Percentiles rank a stretch among this genome's conserved stretches.
Conservation (phyloP, 2,113 vertebrate species). For the Reinhardtius hippoglossoides region DNA sequence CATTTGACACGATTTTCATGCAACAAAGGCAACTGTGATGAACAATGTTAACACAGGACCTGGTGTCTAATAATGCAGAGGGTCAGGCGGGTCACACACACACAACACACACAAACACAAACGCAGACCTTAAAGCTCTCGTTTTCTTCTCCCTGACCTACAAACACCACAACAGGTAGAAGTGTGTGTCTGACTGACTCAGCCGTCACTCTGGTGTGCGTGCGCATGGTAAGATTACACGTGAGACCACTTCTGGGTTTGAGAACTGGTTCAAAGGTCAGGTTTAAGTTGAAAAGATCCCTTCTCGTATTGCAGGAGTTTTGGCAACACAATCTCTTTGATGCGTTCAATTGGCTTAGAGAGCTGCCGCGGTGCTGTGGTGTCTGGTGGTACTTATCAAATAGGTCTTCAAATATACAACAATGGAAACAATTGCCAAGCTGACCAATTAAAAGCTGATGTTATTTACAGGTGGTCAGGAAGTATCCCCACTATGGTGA, state of each 20-base stretch:
- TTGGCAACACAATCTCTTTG: slow-evolving; percentile 25
- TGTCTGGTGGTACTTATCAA: slow-evolving; percentile 18
- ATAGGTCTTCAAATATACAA: slow-evolving; percentile 52
- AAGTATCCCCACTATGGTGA: slow-evolving; percentile 57
- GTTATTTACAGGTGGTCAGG: slow-evolving; percentile 73
- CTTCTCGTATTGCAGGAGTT: slow-evolving; percentile 37
- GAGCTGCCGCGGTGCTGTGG: slow-evolving; percentile 42
- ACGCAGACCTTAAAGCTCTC: slow-evolving; percentile 31
- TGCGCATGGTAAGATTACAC: slow-evolving; percentile 26
- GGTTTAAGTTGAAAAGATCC: slow-evolving; percentile 40
- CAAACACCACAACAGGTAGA: slow-evolving; percentile 32
- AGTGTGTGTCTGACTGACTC: slow-evolving; percentile 26
- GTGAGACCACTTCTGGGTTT: slow-evolving; percentile 21
- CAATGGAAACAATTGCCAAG: slow-evolving; percentile 33
- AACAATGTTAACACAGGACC: slow-evolving; percentile 58
- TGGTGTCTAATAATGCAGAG: slow-evolving; percentile 60
- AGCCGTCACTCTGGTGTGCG: slow-evolving; percentile 30
- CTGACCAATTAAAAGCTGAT: slow-evolving; percentile 35
- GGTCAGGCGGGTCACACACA: slow-evolving; percentile 29
- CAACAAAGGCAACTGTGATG: slow-evolving; percentile 82
- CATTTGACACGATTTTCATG: slow-evolving; percentile 76
- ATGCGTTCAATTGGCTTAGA: slow-evolving; percentile 33
- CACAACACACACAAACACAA: neutral
- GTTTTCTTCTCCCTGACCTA: slow-evolving; percentile 39
- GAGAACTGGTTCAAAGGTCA: slow-evolving; percentile 21